phyloP scores from a whole-genome alignment of 2,888 invertebrate species.

The Tachina grossa region DNA sequence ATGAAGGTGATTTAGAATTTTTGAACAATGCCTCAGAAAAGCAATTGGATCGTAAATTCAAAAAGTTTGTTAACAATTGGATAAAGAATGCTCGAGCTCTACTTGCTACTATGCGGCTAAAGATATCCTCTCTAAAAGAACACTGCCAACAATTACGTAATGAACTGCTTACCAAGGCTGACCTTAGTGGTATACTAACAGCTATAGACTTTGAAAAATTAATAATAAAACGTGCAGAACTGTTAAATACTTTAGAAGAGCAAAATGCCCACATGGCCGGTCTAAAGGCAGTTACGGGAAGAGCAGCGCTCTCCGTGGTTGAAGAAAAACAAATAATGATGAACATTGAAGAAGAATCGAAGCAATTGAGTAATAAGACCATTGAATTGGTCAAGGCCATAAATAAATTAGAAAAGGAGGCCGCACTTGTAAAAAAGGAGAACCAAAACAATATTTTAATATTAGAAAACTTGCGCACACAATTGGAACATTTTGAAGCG shows the following conservation, averaged over 20 bases:
- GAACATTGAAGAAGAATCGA: slow-evolving; percentile 81
- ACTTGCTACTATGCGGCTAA: slow-evolving; percentile 84
- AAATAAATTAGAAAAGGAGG: slow-evolving; percentile 81
- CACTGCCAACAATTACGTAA: slow-evolving; percentile 82
- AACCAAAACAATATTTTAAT: slow-evolving; percentile 80
- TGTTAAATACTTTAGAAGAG: slow-evolving; percentile 83
- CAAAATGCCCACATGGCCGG: slow-evolving; percentile 84
- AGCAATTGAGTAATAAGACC: slow-evolving; percentile 81
- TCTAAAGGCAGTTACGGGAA: slow-evolving; percentile 84
- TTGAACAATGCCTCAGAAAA: slow-evolving; percentile 78
- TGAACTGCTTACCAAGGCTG: slow-evolving; percentile 82
- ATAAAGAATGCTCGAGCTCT: slow-evolving; percentile 83
- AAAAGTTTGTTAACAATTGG: slow-evolving; percentile 84
- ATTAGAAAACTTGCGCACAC: slow-evolving; percentile 78
- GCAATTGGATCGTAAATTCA: slow-evolving; percentile 79
- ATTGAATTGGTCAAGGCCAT: slow-evolving; percentile 81
- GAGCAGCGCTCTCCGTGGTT: slow-evolving; percentile 83
- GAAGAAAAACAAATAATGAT: slow-evolving; percentile 83
- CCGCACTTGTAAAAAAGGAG: slow-evolving; percentile 78
- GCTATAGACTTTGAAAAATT: slow-evolving; percentile 85
- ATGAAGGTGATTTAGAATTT: slow-evolving; percentile 76
- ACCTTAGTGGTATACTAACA: slow-evolving; percentile 84
- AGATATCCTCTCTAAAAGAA: slow-evolving; percentile 83
- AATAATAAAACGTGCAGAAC: slow-evolving; percentile 84
- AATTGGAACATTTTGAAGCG: slow-evolving; percentile 82